These are phyloP conservation scores for Takifugu ocellatus DNA, from an alignment of 2,797 vertebrate genomes.

Conservation along the genomic window DNA sequence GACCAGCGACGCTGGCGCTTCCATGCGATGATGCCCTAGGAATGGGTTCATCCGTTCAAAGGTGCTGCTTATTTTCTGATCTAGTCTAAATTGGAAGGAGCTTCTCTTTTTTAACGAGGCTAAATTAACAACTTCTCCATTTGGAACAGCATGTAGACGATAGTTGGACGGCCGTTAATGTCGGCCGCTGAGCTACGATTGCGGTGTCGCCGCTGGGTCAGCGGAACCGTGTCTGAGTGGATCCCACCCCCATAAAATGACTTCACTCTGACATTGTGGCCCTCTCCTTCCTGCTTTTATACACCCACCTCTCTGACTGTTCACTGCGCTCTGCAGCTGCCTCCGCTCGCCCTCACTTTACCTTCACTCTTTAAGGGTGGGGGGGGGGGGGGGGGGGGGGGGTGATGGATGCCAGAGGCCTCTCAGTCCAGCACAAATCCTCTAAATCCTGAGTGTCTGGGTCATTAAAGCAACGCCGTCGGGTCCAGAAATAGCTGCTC, in stretches of 20 bases:
- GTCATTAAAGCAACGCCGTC: slow-evolving; percentile 61
- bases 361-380: slow-evolving; percentile 3
- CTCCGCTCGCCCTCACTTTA: slow-evolving; percentile 25
- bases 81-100: no score
- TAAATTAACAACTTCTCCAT: no score
- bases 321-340: slow-evolving; percentile 40
- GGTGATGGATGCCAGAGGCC: slow-evolving; percentile 12
- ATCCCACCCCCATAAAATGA: slow-evolving; percentile 61
- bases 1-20: no score
- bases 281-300: slow-evolving; percentile 56
- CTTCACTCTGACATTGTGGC: slow-evolving; percentile 57
- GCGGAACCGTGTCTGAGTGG: slow-evolving; percentile 44
- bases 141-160: no score
- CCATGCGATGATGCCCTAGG: no score
- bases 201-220: slow-evolving; percentile 50
- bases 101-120: no score
- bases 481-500: slow-evolving; percentile 34
- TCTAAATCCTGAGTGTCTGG: slow-evolving; percentile 7
- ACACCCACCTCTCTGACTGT: slow-evolving; percentile 52
- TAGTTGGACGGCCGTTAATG: slow-evolving; percentile 31
- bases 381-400: no score
- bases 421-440: slow-evolving; percentile 32
- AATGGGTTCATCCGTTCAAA: no score
- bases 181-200: slow-evolving; percentile 50
- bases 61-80: no score